Percentiles rank a stretch among this genome's conserved stretches.
phyloP scores from a whole-genome alignment of 2,797 vertebrate genomes.

The Zalophus californianus region DNA sequence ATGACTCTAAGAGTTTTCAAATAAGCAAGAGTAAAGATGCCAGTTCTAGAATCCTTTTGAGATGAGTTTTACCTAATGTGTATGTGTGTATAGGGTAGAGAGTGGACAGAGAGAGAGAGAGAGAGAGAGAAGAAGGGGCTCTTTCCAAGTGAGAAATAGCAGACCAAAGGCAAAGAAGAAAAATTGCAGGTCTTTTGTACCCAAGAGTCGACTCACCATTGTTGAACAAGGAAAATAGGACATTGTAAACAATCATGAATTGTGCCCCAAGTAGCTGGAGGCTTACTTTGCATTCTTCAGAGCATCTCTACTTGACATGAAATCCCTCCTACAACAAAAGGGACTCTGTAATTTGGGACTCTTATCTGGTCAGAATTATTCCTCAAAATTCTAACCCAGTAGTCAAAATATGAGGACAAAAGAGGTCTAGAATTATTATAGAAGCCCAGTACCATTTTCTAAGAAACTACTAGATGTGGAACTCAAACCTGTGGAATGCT shows the following conservation, averaged over 20 bases:
- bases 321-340: background rate
- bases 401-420: background rate
- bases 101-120: background rate
- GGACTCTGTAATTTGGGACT: background rate
- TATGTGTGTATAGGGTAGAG: background rate
- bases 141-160: background rate
- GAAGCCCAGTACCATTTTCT: background rate
- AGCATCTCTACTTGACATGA: background rate
- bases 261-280: background rate
- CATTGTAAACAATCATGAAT: background rate
- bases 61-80: background rate
- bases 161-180: background rate
- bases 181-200: background rate
- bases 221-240: background rate
- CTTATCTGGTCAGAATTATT: background rate
- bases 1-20: background rate
- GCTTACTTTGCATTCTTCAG: background rate
- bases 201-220: background rate
- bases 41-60: slow-evolving; percentile 13
- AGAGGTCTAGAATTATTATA: background rate
- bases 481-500: background rate
- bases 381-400: background rate
- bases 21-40: background rate
- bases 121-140: background rate
- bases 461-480: background rate